Evolutionary conservation across 2,113 vertebrate species (phyloP).

Genomic region (Trogon melanurus): DNA sequence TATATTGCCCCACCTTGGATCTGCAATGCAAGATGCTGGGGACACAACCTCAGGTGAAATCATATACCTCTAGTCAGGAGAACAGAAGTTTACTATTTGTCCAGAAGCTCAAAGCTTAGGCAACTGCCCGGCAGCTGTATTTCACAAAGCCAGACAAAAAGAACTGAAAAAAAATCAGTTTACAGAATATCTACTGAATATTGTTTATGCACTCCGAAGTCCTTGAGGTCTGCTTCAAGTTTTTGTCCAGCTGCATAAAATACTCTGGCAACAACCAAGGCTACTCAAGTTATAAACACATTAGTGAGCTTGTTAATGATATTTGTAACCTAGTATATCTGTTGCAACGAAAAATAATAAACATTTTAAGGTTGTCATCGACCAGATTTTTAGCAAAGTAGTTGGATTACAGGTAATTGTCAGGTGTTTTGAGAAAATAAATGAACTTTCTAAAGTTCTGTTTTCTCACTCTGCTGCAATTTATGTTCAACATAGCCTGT

Average conservation of each 20-base stretch:
- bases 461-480: neutral
- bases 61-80: neutral
- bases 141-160: neutral
- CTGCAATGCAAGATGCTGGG: neutral
- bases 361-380: neutral
- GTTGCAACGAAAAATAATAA: neutral
- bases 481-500: neutral
- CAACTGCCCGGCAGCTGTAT: neutral
- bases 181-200: neutral
- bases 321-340: neutral
- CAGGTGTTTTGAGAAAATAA: slow-evolving; percentile 9
- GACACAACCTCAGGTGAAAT: neutral
- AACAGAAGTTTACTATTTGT: neutral
- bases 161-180: neutral
- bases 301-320: neutral
- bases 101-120: neutral
- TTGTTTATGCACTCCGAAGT: neutral
- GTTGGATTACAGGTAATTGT: neutral
- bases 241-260: slow-evolving; percentile 16
- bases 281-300: neutral
- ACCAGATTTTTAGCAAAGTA: neutral
- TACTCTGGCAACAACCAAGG: neutral
- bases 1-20: neutral
- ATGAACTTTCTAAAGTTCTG: neutral
- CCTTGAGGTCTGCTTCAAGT: neutral